Base-by-base conservation (phyloP, 2,888 invertebrate genomes). In the Eupithecia exiguata region DNA sequence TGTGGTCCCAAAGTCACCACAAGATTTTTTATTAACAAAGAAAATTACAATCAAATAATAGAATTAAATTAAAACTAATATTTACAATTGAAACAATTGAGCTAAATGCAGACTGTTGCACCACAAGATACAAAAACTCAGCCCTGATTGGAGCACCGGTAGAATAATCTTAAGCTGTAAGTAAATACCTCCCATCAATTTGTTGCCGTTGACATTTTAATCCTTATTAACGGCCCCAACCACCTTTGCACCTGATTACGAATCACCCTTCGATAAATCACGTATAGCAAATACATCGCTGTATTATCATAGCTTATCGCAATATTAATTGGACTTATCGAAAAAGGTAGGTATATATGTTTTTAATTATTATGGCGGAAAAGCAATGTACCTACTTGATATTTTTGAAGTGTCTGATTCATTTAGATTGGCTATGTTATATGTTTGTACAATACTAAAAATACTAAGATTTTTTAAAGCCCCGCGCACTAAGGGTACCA, bases 281-380 rank as follows among this genome's bases (percentile, higher is more conserved):
- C 35, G 7, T 25, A 49, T 49, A n/a, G 49, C 49, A 10, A 53
- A 62, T 35, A 14, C 9, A 62, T 62, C 16, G 25, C 25, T 30
- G 18, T 7, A 35, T 53, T 62, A 62, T 62, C 62, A 18, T 7
- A 35, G 62, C 35, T 35, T 62, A 62, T 35, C 35, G 62, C 35
- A 35, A 62, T 62, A 62, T 62, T 62, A 35, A 35, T 62, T 35
- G 18, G 62, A 35, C 7, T 62, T 35, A 62, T 62, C 18, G 18
- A 62, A 35, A 35, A 18, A 62, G 30, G 62, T 62, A 7, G 30
- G 30, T 3, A 35, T 7, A 16, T 3, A 30, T 61, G 62, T 58
- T 58, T 58, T 58, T 58, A 58, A 58, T 58, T 58, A 58, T 58
- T 58, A 58, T 14, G 12, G 25, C 12, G 58, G 58, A 25, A 58